These are phyloP conservation scores for Cossypha caffra DNA, from an alignment of 2,797 vertebrate species.

Conservation along the genomic window DNA sequence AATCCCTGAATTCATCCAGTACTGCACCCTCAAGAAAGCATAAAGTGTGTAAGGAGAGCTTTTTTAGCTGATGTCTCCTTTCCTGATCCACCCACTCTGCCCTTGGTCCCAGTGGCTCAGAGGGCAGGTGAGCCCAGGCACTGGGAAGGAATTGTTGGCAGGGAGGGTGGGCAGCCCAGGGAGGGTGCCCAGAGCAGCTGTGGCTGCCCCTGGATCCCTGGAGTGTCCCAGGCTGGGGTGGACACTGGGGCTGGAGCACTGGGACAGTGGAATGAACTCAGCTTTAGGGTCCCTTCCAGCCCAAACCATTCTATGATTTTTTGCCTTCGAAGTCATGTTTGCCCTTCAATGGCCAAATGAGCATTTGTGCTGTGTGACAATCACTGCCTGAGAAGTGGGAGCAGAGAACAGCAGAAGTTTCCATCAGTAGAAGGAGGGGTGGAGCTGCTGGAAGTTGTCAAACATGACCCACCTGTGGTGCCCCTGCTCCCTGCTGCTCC, in stretches of 20 bases:
- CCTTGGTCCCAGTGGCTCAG: background rate
- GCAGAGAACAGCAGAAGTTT: background rate
- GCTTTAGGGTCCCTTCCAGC: background rate
- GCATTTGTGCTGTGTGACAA: background rate
- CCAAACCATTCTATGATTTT: background rate
- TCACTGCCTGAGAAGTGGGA: background rate
- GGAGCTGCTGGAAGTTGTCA: background rate
- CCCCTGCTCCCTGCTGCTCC: background rate
- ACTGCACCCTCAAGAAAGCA: background rate
- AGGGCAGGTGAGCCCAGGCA: background rate
- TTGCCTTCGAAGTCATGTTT: accelerated
- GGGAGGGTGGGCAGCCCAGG: background rate
- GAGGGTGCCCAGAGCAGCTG: background rate
- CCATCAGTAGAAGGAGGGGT: background rate
- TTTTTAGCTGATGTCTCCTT: background rate
- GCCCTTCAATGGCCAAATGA: background rate
- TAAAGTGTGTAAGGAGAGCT: background rate
- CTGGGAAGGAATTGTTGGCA: background rate
- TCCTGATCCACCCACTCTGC: background rate
- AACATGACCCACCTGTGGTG: accelerated
- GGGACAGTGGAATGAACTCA: background rate
- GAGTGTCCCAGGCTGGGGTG: background rate
- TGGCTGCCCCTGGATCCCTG: background rate
- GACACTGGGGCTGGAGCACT: accelerated
- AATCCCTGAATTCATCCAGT: background rate